Evolutionary conservation across 1,140 invertebrate species (phyloP).

Genomic region (Drosophila ambigua): DNA sequence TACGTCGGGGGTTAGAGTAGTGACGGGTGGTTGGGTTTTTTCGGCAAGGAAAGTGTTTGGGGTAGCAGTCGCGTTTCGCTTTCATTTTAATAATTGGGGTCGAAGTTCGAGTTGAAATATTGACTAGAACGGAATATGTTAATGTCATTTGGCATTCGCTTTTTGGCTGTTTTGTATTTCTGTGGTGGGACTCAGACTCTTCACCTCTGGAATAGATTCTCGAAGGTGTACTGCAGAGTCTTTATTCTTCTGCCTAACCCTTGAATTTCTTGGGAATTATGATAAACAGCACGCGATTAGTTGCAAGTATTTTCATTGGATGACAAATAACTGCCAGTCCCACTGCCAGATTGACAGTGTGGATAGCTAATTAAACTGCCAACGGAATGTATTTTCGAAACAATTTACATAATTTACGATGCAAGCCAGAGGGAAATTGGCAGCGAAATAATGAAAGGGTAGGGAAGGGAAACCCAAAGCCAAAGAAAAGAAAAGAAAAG

Average conservation of each 20-base stretch:
- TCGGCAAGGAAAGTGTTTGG: background rate
- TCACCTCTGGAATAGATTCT: background rate
- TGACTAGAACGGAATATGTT: constrained; percentile 19
- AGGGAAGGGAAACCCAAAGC: background rate
- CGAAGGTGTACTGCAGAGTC: background rate
- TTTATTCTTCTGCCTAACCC: background rate
- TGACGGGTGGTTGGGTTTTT: background rate
- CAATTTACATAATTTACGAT: constrained; percentile 75
- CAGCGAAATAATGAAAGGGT: constrained; percentile 4
- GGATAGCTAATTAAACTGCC: constrained; percentile 65
- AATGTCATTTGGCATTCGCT: background rate
- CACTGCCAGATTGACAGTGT: background rate
- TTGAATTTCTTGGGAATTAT: constrained; percentile 1
- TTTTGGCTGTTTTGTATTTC: constrained; percentile 9
- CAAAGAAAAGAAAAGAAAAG: too few relatives aligned
- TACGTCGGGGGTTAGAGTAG: background rate
- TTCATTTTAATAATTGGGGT: constrained; percentile 49
- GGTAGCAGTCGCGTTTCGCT: constrained; percentile 13
- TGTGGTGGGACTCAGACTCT: background rate
- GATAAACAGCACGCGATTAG: constrained; percentile 1
- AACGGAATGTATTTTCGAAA: constrained; percentile 51
- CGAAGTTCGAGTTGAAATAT: constrained; percentile 40
- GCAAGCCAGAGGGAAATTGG: constrained; percentile 35
- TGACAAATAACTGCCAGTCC: constrained; percentile 21
- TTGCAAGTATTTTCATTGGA: background rate